Conservation (phyloP, 2,797 vertebrate species). For the Bradypodion pumilum region DNA sequence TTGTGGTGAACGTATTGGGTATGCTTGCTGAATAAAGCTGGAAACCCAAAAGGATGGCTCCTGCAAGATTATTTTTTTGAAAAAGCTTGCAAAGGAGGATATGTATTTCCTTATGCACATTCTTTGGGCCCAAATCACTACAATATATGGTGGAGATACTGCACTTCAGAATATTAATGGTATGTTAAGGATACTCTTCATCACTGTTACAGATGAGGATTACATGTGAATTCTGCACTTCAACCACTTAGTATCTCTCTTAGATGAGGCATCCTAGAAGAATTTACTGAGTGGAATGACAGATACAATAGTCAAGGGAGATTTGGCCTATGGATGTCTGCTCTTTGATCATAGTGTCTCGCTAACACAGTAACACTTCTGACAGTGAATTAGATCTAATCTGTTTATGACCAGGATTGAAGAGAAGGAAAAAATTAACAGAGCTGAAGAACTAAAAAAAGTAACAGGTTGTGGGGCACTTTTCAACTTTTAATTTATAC, state of each 20-base stretch:
- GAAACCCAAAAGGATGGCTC: not conserved
- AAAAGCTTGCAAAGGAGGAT: not conserved
- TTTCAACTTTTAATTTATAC: slow-evolving; percentile 3
- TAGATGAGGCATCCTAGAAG: not conserved
- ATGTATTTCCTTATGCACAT: not conserved
- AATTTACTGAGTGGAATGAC: too few species aligned
- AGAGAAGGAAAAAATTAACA: not conserved
- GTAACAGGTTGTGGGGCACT: not conserved
- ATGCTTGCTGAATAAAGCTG: not conserved
- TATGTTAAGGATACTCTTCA: not conserved
- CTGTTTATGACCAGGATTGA: not conserved
- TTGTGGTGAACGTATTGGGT: not conserved
- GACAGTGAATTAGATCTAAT: not conserved
- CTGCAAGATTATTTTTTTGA: too few species aligned
- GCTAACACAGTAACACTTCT: not conserved
- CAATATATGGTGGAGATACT: not conserved
- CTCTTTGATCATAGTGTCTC: not conserved
- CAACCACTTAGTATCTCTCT: not conserved
- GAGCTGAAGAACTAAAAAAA: not conserved
- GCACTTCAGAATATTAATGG: not conserved
- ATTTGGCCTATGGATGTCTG: not conserved
- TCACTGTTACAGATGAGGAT: not conserved
- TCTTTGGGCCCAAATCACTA: not conserved
- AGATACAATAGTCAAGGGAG: not conserved
- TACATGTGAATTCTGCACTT: not conserved